Base-by-base conservation (phyloP, 2,888 invertebrate genomes). In the Diadegma fenestrale region DNA sequence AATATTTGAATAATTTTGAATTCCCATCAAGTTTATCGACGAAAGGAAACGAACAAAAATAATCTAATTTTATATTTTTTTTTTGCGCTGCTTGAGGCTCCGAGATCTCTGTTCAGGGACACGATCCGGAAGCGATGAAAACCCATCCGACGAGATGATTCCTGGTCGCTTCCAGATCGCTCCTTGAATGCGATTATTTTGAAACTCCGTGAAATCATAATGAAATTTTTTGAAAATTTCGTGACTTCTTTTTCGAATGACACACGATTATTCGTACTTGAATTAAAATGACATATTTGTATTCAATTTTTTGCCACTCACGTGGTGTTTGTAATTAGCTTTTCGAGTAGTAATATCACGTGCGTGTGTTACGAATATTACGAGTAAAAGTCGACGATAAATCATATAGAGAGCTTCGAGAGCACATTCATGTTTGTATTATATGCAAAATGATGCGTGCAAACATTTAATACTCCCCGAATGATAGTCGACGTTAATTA, bases 371-470 rank as follows among this genome's bases (percentile, higher is more conserved):
- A 71, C 77, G 63, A 64, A 77, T 82, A 69, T 64, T 81, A 76
- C 37, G 71, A 54, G 71, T 51, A 63, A 71, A 17, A 26, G 41
- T 22, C 63, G 17, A 51, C 43, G 19, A 71, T 69, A 82, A 71
- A 82, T 82, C 76, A 48, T 17, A 51, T 6, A n/a, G 37, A 51
- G 51, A 58, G 45, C 22, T 64, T 17, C 22, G 68, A 48, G 45
- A 30, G 37, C n/a, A 51, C 8, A 72, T 12, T 61, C 19, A 45
- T 63, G 26, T 33, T 51, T 73, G 61, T 43, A 75, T 75, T 26
- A 68, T 81, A 77, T 45, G 71, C 37, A 71, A 81, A 76, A 81
- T 68, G 75, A 75, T 81, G 69, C 75, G 75, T 76, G 75, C 68
- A 68, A 69, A 69, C 37, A 69, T 58, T 51, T 54, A 58, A 45